Evolutionary conservation across 2,888 invertebrate species (phyloP), one percentile per base, ranked within the genome.

Genomic region (Didymodactylos carnosus): DNA sequence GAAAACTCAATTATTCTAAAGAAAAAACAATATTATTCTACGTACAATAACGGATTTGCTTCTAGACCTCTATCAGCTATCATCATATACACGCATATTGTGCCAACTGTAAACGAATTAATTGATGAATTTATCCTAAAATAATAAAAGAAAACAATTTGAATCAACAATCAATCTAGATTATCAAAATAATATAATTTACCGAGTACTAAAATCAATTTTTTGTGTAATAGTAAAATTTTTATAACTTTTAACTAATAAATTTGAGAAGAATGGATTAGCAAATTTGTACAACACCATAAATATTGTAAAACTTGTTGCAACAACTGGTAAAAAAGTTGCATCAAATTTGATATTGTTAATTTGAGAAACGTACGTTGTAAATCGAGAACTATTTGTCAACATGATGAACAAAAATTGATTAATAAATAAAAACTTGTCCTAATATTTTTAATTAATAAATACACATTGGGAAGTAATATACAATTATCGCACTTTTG

Each of bases 41-140:
- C 29, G 69, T 19, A 27, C 71, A 71, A 62, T 72, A 80, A 78
- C 41, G 80, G 80, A 49, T 80, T 79, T 43, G 78, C 77, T 25
- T 75, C 76, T 14, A 80, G 76, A 43, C 78, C 79, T 70, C 78
- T 77, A 75, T 82, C 81, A 77, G 78, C 80, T 19, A 80, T 69
- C 71, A 81, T 76, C 7, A 79, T 78, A 76, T 81, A 81, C 19
- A 80, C 77, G 78, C 81, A 82, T 77, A 81, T 76, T 49, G 77
- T 76, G 75, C 81, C 80, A 16, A 81, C 80, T 1, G 81, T 75
- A 10, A 79, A 72, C n/a, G 81, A 80, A 78, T 82, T 80, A 19
- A 81, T 73, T 40, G 79, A 80, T 8, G 82, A 82, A 62, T 79
- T 79, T 8, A 79, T 77, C 72, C 82, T 82, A 79, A 46, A n/a